Percentiles rank a stretch among this genome's conserved stretches.
Evolutionary conservation across 2,113 vertebrate genomes (phyloP).

Genomic region (Sylvia atricapilla): DNA sequence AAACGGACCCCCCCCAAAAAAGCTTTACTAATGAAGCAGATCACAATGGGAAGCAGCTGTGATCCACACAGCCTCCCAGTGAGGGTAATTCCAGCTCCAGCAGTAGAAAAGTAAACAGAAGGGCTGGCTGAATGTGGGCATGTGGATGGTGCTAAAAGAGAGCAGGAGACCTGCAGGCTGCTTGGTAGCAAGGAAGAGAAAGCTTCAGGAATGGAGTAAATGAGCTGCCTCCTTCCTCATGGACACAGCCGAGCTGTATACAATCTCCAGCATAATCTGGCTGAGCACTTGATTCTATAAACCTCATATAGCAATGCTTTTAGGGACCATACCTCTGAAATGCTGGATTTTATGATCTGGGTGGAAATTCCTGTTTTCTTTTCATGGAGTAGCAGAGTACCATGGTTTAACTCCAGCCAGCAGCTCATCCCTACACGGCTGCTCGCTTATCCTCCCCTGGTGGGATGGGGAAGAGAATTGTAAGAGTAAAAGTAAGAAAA

Average conservation of each 20-base stretch:
- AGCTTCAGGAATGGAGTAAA: neutral
- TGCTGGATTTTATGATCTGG: neutral
- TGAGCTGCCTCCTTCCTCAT: neutral
- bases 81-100: neutral
- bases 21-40: neutral
- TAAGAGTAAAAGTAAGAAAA: neutral
- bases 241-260: neutral
- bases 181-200: neutral
- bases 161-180: neutral
- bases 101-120: neutral
- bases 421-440: neutral
- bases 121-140: neutral
- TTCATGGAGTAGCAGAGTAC: neutral
- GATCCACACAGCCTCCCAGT: neutral
- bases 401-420: accelerated
- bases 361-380: neutral
- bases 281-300: neutral
- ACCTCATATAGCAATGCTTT: accelerated
- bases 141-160: neutral
- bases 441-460: neutral
- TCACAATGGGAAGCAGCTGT: neutral
- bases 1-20: neutral
- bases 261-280: neutral
- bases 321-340: neutral
- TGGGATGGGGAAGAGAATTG: neutral